Percentiles rank a stretch among this genome's conserved stretches.
phyloP scores from a whole-genome alignment of 2,797 vertebrate species.

The Malurus leucopterus region DNA sequence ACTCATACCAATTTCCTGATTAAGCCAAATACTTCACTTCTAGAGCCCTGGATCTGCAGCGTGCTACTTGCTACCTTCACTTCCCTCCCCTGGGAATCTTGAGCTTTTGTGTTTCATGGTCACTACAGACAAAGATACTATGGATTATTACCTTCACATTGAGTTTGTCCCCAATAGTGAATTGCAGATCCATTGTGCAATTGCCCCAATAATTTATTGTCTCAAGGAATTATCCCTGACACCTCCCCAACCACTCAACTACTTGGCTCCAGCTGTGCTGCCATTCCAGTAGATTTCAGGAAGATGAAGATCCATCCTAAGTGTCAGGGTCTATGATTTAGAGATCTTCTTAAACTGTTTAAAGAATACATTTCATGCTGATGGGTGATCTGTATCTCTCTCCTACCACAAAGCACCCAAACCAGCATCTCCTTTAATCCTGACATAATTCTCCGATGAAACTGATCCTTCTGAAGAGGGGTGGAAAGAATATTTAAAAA shows the following conservation, averaged over 20 bases:
- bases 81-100: not conserved
- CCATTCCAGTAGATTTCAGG: not conserved
- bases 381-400: not conserved
- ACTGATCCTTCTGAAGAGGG: not conserved
- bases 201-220: not conserved
- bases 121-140: not conserved
- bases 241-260: not conserved
- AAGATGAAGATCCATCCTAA: not conserved
- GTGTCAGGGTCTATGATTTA: not conserved
- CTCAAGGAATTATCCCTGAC: not conserved
- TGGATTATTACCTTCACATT: accelerated
- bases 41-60: not conserved
- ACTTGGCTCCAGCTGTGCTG: not conserved
- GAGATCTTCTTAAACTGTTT: not conserved
- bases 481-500: not conserved
- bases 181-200: not conserved
- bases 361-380: not conserved
- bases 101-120: not conserved
- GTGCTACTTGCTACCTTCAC: not conserved
- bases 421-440: not conserved
- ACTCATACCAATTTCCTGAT: not conserved
- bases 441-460: not conserved
- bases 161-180: not conserved
- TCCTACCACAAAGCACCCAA: not conserved
- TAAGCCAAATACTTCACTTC: not conserved